These are phyloP conservation scores for Pseudanteris insignis DNA, from an alignment of 2,888 invertebrate species.

Conservation along the genomic window DNA sequence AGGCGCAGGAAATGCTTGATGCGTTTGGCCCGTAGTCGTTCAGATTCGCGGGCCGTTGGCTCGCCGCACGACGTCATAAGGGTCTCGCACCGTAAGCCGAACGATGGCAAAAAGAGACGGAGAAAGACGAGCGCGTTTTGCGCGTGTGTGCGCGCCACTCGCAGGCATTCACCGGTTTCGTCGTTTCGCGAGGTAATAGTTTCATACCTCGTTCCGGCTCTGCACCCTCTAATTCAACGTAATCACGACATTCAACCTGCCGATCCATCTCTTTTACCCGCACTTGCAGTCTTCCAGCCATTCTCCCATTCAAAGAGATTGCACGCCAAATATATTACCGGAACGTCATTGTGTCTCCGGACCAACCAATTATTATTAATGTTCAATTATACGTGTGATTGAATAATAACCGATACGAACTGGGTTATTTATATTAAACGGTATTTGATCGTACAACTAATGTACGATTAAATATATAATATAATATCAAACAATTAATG, in stretches of 20 bases:
- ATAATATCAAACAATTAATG: too few relatives aligned
- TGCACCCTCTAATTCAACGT: slow-evolving; percentile 66
- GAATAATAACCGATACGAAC: too few relatives aligned
- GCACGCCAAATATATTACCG: slow-evolving; percentile 8
- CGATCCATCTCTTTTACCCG: slow-evolving; percentile 46
- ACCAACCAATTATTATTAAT: not conserved
- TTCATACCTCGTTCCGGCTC: slow-evolving; percentile 67
- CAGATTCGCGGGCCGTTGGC: slow-evolving; percentile 3
- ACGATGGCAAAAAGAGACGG: slow-evolving; percentile 22
- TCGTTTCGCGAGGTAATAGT: slow-evolving; percentile 65
- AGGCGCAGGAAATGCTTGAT: slow-evolving; percentile 35
- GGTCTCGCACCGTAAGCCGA: not conserved
- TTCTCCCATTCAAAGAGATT: slow-evolving; percentile 17
- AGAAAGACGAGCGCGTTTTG: slow-evolving; percentile 13
- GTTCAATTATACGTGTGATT: not conserved
- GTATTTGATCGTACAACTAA: too few relatives aligned
- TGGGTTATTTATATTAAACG: too few relatives aligned
- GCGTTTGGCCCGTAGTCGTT: slow-evolving; percentile 14
- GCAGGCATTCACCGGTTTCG: slow-evolving; percentile 43
- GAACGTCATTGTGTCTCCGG: slow-evolving; percentile 22
- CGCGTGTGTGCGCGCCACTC: slow-evolving; percentile 26
- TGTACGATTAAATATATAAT: too few relatives aligned
- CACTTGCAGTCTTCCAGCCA: slow-evolving; percentile 35
- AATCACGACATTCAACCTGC: slow-evolving; percentile 66
- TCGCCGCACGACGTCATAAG: slow-evolving; percentile 17